Conservation (phyloP, 2,797 vertebrate species). For the Parotocinclus haroldoi region DNA sequence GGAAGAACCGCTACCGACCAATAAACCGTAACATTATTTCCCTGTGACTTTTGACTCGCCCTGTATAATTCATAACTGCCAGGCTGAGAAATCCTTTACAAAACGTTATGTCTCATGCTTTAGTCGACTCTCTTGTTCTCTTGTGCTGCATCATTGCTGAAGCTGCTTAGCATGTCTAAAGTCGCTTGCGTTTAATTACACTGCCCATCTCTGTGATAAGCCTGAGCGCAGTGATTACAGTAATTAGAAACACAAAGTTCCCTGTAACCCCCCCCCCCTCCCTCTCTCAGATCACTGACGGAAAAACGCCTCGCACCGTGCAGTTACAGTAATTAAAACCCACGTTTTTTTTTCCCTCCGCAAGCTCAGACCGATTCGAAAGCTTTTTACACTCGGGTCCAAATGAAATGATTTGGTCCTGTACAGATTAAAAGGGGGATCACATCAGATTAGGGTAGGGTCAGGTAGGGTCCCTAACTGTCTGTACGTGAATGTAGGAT, state of each 20-base stretch:
- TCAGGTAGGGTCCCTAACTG: too few species aligned
- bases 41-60: too few species aligned
- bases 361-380: background rate
- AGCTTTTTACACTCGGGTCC: background rate
- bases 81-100: too few species aligned
- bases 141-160: background rate
- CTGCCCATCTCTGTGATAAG: conserved; percentile 18
- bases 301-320: background rate
- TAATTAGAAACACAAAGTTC: conserved; percentile 53
- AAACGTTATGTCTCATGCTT: too few species aligned
- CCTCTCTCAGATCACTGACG: conserved; percentile 14
- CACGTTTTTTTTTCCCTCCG: background rate
- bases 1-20: too few species aligned
- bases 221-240: conserved; percentile 60
- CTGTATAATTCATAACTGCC: too few species aligned
- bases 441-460: background rate
- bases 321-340: conserved; percentile 18
- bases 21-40: too few species aligned
- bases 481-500: too few species aligned
- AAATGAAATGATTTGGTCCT: background rate
- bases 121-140: too few species aligned
- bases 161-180: conserved; percentile 1
- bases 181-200: conserved; percentile 44
- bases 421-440: background rate
- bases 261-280: conserved; percentile 13